Base-by-base conservation (phyloP, 1,140 invertebrate genomes). In the Listronotus oregonensis region DNA sequence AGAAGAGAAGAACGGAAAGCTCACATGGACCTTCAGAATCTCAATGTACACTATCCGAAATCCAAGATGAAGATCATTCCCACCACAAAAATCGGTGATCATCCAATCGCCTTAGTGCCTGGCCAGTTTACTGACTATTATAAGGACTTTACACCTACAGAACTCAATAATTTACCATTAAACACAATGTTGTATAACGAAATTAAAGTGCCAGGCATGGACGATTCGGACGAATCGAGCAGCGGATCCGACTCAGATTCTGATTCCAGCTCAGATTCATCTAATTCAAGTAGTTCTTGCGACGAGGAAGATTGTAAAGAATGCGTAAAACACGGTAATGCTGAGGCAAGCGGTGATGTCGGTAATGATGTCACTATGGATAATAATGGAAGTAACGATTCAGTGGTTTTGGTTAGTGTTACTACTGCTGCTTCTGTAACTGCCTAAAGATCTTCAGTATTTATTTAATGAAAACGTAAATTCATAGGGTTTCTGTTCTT, bases 41-140 rank as follows among this genome's bases (percentile, higher is more conserved):
- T 78, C 62, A 76, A 74, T 7, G 64, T 79, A 14, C 73, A 78
- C 64, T 79, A 75, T 71, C 77, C 64, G 63, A 83, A 66, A 76
- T 82, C 31, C 78, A 85, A 64, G 73, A 82, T 32, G 78, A 83
- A 51, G 75, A 82, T 12, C 69, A 39, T 74, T 27, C 65, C 69
- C 18, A 69, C 79, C 39, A 82, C 82, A 3, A 83, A 84, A 76
- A 72, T 86, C n/a, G 89, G 87, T 58, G 81, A 89, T 79, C 98
- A 97, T 83, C 96, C 96, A 15, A 86, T 97, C 27, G 86, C 95
- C 34, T 81, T 98, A 49, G 87, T 99, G 67, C 94, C 95, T 17
- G 96, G 95, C 58, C 96, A 98, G 80, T 98, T 89, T 80, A 90
- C 91, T 64, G 93, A 97, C 79, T 86, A 86, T 79, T 97, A 92